Evolutionary conservation across 2,888 invertebrate genomes (phyloP).

Genomic region (Seira musarum): DNA sequence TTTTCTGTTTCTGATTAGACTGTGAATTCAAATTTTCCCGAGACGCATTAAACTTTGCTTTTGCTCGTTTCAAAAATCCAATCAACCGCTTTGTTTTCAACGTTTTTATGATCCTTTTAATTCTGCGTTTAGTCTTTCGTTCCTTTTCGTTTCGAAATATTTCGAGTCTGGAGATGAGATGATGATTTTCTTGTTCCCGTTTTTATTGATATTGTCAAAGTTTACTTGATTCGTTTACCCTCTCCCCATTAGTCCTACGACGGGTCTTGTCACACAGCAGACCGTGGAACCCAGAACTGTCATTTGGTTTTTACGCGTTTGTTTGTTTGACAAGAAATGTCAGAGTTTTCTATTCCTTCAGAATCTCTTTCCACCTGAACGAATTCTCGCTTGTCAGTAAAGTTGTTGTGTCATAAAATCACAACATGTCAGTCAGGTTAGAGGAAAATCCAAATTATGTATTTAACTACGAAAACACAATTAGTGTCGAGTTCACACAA

Average conservation of each 20-base stretch:
- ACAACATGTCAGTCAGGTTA: slow-evolving; percentile 30
- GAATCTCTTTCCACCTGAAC: background rate
- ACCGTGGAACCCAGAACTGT: background rate
- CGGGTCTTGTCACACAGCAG: background rate
- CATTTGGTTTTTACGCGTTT: background rate
- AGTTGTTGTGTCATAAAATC: background rate
- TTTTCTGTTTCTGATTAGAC: background rate
- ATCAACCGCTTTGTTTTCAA: background rate
- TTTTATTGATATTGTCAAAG: background rate
- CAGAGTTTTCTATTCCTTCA: background rate
- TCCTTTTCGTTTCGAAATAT: no score
- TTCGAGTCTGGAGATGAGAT: no score
- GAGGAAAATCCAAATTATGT: slow-evolving; percentile 39
- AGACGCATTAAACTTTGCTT: background rate
- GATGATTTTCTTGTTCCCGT: background rate
- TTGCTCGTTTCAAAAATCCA: background rate
- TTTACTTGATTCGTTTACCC: background rate
- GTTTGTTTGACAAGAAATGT: background rate
- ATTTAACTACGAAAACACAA: slow-evolving; percentile 41
- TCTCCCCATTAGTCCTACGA: background rate
- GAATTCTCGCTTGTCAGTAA: background rate
- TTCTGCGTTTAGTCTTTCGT: background rate
- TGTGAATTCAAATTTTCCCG: background rate
- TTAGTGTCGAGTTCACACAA: background rate
- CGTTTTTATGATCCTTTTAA: background rate